A percentile compares a stretch with the other conserved stretches of the same genome.
Evolutionary conservation across 1,140 invertebrate species (phyloP).

Genomic region (Drosophila tropicalis): DNA sequence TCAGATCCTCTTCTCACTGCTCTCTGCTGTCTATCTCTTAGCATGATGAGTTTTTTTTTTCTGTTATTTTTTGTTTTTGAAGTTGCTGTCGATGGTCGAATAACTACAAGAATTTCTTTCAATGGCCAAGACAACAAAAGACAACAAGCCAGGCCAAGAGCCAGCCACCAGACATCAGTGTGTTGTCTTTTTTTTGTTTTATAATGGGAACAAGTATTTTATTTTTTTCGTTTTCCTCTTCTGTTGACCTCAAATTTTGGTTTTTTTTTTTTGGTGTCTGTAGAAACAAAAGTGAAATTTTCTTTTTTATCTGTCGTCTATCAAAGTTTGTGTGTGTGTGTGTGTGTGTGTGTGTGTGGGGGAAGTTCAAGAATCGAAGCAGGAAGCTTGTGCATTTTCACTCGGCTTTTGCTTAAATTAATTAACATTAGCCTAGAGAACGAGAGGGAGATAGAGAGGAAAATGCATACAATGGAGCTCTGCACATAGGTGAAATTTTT

Average conservation of each 20-base stretch:
- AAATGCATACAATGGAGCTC: conserved; percentile 48
- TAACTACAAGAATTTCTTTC: conserved; percentile 18
- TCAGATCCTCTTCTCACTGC: background rate
- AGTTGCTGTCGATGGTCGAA: conserved; percentile 12
- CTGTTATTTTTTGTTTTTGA: background rate
- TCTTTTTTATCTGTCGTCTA: conserved; percentile 1
- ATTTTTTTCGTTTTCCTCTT: conserved; percentile 29
- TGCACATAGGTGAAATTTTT: conserved; percentile 53
- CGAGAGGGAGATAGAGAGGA: conserved; percentile 44
- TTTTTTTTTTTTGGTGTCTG: conserved; percentile 52
- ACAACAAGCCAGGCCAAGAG: conserved; percentile 5
- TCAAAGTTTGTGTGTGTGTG: background rate
- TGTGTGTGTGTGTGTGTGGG: conserved; percentile 23
- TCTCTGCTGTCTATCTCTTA: background rate
- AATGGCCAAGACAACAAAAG: conserved; percentile 14
- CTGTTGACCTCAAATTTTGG: conserved; percentile 68
- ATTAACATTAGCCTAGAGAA: conserved; percentile 54
- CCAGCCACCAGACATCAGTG: conserved; percentile 35
- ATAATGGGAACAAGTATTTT: conserved; percentile 66
- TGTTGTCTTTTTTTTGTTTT: conserved; percentile 21
- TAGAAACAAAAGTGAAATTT: conserved; percentile 80
- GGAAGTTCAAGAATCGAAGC: conserved; percentile 68
- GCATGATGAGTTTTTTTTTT: background rate
- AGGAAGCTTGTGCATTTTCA: conserved; percentile 62
- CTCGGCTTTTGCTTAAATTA: conserved; percentile 65